Conservation (phyloP, 2,888 invertebrate genomes). For the Notocelia uddmanniana region DNA sequence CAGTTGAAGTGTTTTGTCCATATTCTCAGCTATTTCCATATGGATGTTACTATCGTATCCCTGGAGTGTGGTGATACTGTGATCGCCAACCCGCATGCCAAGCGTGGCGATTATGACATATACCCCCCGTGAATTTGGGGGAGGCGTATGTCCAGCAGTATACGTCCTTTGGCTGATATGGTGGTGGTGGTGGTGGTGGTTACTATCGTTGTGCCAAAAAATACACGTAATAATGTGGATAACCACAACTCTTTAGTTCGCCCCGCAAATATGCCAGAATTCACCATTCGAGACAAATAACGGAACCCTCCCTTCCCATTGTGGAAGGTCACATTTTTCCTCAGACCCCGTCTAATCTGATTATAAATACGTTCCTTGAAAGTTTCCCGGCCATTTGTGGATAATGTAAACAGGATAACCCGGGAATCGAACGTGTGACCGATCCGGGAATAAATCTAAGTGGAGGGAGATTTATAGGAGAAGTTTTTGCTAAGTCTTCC, state of each 20-base stretch:
- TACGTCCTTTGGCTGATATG: too few relatives aligned
- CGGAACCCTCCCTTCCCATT: background rate
- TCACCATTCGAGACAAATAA: background rate
- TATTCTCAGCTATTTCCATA: too few relatives aligned
- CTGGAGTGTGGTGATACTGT: too few relatives aligned
- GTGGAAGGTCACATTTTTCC: constrained; percentile 31
- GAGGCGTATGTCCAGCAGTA: too few relatives aligned
- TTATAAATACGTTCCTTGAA: constrained; percentile 48
- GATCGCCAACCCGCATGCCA: too few relatives aligned
- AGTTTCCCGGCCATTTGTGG: constrained; percentile 46
- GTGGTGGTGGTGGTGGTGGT: too few relatives aligned
- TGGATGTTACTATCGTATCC: too few relatives aligned
- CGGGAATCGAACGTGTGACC: constrained; percentile 44
- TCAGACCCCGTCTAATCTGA: constrained; percentile 45
- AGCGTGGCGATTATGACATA: too few relatives aligned
- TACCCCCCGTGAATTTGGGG: too few relatives aligned
- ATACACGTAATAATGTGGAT: background rate
- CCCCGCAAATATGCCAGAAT: background rate
- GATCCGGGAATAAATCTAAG: constrained; percentile 42
- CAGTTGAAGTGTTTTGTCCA: too few relatives aligned
- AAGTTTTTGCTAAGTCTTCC: constrained; percentile 40
- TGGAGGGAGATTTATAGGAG: constrained; percentile 33
- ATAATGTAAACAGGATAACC: constrained; percentile 50
- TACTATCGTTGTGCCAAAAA: background rate
- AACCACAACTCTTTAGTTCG: background rate